Conservation (phyloP, 2,113 vertebrate genomes). For the rat (Rattus norvegicus) region DNA sequence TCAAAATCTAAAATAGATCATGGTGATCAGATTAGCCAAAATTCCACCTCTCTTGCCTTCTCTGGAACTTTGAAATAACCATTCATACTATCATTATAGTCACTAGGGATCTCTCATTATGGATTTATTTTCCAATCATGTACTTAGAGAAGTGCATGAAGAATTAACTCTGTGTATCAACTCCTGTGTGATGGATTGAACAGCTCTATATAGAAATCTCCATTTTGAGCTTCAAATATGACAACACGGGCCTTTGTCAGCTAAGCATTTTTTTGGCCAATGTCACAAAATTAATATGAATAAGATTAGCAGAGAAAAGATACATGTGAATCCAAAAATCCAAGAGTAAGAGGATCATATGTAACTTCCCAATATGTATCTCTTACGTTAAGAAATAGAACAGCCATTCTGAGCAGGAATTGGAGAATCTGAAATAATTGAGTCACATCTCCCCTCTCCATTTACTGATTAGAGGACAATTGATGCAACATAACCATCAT, state of each 20-base stretch:
- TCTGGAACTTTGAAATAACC: neutral
- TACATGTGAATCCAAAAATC: neutral
- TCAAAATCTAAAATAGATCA: neutral
- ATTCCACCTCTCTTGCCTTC: neutral
- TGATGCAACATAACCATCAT: neutral
- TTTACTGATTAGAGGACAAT: neutral
- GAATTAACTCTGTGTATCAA: neutral
- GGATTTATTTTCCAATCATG: neutral
- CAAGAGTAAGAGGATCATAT: neutral
- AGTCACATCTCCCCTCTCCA: neutral
- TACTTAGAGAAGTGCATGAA: neutral
- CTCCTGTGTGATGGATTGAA: neutral
- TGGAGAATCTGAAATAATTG: neutral
- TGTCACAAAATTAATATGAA: neutral
- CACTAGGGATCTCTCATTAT: neutral
- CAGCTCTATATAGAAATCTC: neutral
- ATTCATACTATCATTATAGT: neutral
- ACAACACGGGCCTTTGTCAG: neutral
- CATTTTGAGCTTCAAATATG: neutral
- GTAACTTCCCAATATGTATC: neutral
- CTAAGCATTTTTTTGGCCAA: neutral
- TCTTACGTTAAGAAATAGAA: constrained; percentile 24
- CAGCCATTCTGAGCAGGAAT: neutral
- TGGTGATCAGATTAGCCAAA: neutral
- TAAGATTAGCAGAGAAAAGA: neutral